Base-by-base conservation (phyloP, 2,888 invertebrate species). In the Sabatieria punctata region DNA sequence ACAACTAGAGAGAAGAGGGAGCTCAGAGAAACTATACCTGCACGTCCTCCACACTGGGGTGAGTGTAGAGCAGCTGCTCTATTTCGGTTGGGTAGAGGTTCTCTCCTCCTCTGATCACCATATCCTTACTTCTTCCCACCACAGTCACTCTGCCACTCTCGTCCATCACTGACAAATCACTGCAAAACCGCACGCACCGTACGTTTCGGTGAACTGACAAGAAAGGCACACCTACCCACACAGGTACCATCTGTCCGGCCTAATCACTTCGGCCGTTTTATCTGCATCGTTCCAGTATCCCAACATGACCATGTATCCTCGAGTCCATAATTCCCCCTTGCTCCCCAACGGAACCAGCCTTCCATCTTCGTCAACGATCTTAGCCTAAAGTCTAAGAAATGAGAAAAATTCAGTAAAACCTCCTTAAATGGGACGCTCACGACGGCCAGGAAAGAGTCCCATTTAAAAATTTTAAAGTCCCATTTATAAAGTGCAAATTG, bases 221-320 rank as follows among this genome's bases (percentile, higher is more conserved):
- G 27, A 25, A 1, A n/a, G 2, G 21, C 13, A n/a, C 24, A 43
- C 59, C 54, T 69, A 81, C 77, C 85, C 85, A 18, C 85, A 82
- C 57, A 73, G 75, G 22, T 85, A 71, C 86, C 88, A 89, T 24
- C 79, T 73, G 50, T 80, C 79, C 19, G 70, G 59, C 4, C 74
- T 73, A 2, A 84, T 68, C 0, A 74, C 74, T 55, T 80, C 75
- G 23, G 65, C 72, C 0, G 85, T 86, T 64, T 78, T 82, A 49
- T 76, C 76, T 2, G 77, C 75, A 51, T 85, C 83, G 15, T 74
- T 73, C 79, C 80, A 86, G 67, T 89, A 89, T 24, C 77, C 74
- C 41, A 78, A 68, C 82, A 88, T 85, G n/a, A 70, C 76, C 49
- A 65, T 68, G 66, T 83, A 85, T 0, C 84, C 83, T 24, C 83